Evolutionary conservation across 2,113 vertebrate species (phyloP), one percentile per base, ranked within the genome.

Genomic region (Eurypyga helias): DNA sequence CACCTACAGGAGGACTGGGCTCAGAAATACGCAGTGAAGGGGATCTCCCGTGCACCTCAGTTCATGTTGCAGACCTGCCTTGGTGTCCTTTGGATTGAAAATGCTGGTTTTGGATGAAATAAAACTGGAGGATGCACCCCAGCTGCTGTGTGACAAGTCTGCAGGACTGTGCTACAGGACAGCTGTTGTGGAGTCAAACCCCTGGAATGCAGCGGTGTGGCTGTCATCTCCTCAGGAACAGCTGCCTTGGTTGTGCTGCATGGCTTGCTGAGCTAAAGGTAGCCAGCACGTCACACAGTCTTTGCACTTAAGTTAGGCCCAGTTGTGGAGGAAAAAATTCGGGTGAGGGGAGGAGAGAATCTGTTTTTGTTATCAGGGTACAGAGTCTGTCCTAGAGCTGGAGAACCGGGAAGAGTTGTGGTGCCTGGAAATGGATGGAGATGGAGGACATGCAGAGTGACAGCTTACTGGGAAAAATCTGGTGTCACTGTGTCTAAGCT

Each of bases 221-320:
- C 43, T 58, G 26, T 26, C 34, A 38, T 28, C 29, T 70, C 33
- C 28, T 41, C 18, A 31, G 51, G 48, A 66, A 45, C 31, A 19
- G 3, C 49, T 20, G 24, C 23, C 45, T 41, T 41, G 19, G 4
- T 25, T 36, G 17, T 46, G 41, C 43, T 55, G 34, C 16, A 0
- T 52, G 62, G 23, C 33, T 38, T 25, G 21, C 1, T 9, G 62
- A 11, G 46, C 48, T 64, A 34, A 46, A 49, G 24, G 36, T 31
- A n/a, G 70, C 24, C 51, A 28, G 52, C 7, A 20, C 2, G 0
- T 9, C 21, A 17, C 5, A 8, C 0, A 1, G 34, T 38, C 29
- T 83, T 60, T 72, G 19, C 7, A 9, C 6, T 21, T 12, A 60
- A 58, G 31, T n/a, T 43, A 38, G 46, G 21, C 33, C 69, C 20